Evolutionary conservation across 2,888 invertebrate genomes (phyloP), one percentile per base, ranked within the genome.

Genomic region (Gisinianus flammeolus): DNA sequence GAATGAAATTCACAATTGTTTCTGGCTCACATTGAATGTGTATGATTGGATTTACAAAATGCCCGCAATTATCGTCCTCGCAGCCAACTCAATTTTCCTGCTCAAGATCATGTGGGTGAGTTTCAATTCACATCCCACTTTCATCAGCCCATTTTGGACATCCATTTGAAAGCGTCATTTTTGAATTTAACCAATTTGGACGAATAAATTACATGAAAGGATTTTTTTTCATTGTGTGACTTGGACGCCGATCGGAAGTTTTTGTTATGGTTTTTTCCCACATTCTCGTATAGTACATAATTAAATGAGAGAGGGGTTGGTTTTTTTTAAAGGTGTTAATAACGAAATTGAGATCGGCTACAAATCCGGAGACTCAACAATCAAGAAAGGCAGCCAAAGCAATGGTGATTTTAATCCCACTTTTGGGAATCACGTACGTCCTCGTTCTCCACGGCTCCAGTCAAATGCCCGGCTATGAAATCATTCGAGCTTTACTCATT

Each of bases 361-460:
- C 95, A 86, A 94, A 93, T 0, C 89, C 93, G 72, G 96, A 97
- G 87, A 95, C 95, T 4, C 93, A 95, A 85, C 96, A 96, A 87
- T 94, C 94, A 87, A 90, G 94, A 81, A 96, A 95, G 87, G 95
- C 95, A 0, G 93, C 94, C 8, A 96, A 96, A 87, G 97, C 97
- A 0, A 90, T 97, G 52, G 89, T 97, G 31, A 95, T 97, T 30
- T 90, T 97, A 67, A 95, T 96, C 86, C 97, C 97, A n/a, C 90
- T 97, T 76, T 90, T 97, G 81, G 97, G 97, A 69, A 93, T 96
- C 84, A 96, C 96, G 0, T 96, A 97, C 88, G 89, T 97, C 81
- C 90, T 96, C 80, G 92, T 96, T 79, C 90, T 97, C 73, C 92
- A 92, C 73, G 94, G 93, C 0, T 96, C 97, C 0, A 91, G 91